Evolutionary conservation across 2,888 invertebrate genomes (phyloP).

Genomic region (Maniola hyperantus): DNA sequence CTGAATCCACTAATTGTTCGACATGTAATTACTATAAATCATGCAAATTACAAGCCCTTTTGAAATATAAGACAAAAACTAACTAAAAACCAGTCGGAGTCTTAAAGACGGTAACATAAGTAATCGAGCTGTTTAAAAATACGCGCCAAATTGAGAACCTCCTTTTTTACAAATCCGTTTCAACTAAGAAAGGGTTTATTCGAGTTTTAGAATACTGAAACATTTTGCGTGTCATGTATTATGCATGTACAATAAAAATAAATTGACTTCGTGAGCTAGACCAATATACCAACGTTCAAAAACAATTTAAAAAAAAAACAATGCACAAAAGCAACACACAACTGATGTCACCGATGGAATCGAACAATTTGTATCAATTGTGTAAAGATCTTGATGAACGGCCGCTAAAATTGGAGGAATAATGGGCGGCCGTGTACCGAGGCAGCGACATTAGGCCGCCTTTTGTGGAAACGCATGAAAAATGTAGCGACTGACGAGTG

Average conservation of each 20-base stretch:
- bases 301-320: not conserved
- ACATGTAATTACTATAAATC: not conserved
- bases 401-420: conserved; percentile 64
- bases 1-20: conserved; percentile 5
- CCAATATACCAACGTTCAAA: no score
- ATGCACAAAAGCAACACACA: conserved; percentile 4
- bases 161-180: no score
- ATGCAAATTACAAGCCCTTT: not conserved
- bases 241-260: no score
- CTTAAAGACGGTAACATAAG: not conserved
- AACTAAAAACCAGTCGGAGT: not conserved
- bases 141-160: no score
- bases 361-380: conserved; percentile 52
- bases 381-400: conserved; percentile 49
- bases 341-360: conserved; percentile 41
- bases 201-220: no score
- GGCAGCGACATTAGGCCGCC: conserved; percentile 44
- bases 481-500: conserved; percentile 52
- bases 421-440: conserved; percentile 56
- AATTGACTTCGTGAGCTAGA: no score
- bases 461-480: conserved; percentile 61
- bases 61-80: not conserved
- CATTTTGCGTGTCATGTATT: no score
- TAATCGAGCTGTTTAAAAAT: no score
- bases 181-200: no score